phyloP scores from a whole-genome alignment of 37 sponge, comb jelly and placozoan genomes.

The Eunapius fragilis region DNA sequence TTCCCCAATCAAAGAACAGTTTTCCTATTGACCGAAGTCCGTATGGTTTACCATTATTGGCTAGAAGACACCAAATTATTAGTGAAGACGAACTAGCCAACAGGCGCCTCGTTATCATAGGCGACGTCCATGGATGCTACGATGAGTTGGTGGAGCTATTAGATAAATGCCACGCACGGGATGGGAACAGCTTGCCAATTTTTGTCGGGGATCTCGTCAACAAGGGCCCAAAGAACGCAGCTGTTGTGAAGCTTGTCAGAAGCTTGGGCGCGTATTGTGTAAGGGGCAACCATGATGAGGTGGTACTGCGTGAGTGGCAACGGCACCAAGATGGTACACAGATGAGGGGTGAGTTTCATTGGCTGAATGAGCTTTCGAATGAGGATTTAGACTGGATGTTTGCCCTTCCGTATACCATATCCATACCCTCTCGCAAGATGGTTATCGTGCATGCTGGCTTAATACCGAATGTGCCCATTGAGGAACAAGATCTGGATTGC shows the following conservation, averaged over 20 bases:
- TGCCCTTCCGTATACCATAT: conserved; percentile 69
- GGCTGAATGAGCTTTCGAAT: conserved; percentile 63
- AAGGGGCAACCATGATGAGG: conserved; percentile 87
- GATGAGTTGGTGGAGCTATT: conserved; percentile 78
- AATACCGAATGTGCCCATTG: conserved; percentile 55
- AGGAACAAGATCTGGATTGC: conserved; percentile 39
- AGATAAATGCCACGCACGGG: conserved; percentile 22
- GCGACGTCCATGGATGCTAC: conserved; percentile 88
- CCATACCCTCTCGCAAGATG: conserved; percentile 55
- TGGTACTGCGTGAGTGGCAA: conserved; percentile 58
- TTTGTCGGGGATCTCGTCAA: conserved; percentile 89
- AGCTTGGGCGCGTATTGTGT: conserved; percentile 61
- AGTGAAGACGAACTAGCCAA: conserved; percentile 63
- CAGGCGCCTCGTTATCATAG: conserved; percentile 61
- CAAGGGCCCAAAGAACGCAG: conserved; percentile 78
- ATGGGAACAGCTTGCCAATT: conserved; percentile 36
- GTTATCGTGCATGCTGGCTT: conserved; percentile 82
- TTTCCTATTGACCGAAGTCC: conserved; percentile 48
- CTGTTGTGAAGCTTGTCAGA: conserved; percentile 59
- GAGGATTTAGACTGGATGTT: conserved; percentile 72
- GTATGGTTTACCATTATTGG: conserved; percentile 66
- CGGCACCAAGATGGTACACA: background rate
- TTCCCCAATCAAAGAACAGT: conserved; percentile 36
- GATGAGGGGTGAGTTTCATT: conserved; percentile 40
- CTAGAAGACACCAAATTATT: conserved; percentile 23